Base-by-base conservation (phyloP, 2,888 invertebrate genomes). In the Acheta domesticus region DNA sequence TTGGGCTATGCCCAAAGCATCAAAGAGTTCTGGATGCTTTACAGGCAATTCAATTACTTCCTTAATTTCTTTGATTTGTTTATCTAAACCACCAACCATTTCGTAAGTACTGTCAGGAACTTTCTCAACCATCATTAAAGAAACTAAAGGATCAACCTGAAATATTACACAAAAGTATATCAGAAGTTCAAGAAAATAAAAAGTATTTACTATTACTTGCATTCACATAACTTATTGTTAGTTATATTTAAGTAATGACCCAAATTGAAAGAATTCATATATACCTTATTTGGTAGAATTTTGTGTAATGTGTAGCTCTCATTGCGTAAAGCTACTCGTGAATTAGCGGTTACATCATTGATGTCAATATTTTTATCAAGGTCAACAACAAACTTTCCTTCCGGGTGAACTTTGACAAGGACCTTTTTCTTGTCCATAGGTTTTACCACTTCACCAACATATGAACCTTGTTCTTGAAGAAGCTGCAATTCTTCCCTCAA, bases 391-490 rank as follows among this genome's bases (percentile, higher is more conserved):
- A 99, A 99, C 89, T 99, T 99, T 82, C 99, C 99, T 88, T 99
- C 99, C 0, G 99, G 99, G 86, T 99, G 99, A 0, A 99, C 98
- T 89, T 99, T 99, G 1, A 99, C 99, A 0, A 99, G 90, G 0
- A 99, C 99, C 87, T 99, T 99, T 88, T 99, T 99, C 87, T 99
- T 99, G 87, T 99, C 99, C 99, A 99, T 99, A 0, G 98, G 98
- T 86, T 99, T 99, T 0, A 99, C 98, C 8, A 99, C 99, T 89
- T 99, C 99, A 14, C 99, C 99, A 3, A 99, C 99, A 88, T 99
- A 99, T 21, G 98, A 98, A 19, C 99, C 99, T 87, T 99, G 99
- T 85, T 99, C 99, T 84, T 91, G 91, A 16, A 99, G 89, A 48
- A 99, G 90, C 88, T 99, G 98, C 1, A 99, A 89, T 86, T 99